phyloP scores from a whole-genome alignment of 2,888 invertebrate genomes.

The Operophtera brumata region DNA sequence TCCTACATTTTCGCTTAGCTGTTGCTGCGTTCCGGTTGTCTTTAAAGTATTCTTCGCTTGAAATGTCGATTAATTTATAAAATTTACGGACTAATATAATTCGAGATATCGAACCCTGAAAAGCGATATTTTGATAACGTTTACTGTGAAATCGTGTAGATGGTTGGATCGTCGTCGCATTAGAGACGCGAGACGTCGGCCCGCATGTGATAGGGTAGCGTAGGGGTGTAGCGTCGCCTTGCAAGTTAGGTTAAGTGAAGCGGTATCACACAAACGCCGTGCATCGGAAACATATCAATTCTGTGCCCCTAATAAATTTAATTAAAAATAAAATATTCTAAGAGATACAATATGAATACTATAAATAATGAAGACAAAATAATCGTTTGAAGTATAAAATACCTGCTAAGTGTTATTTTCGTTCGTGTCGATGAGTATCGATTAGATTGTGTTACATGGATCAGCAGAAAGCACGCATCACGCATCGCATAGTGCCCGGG shows the following conservation, averaged over 20 bases:
- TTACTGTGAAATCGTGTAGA: constrained; percentile 70
- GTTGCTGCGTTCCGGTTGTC: constrained; percentile 45
- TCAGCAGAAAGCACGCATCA: constrained; percentile 9
- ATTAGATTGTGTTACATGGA: constrained; percentile 60
- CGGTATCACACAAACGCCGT: constrained; percentile 84
- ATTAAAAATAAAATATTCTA: constrained; percentile 71
- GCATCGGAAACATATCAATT: constrained; percentile 89
- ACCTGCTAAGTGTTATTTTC: constrained; percentile 77
- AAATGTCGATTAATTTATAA: constrained; percentile 40
- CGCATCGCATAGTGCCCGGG: no score
- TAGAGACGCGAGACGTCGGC: constrained; percentile 73
- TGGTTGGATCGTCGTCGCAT: constrained; percentile 52
- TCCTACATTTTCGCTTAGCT: constrained; percentile 58
- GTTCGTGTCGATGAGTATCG: constrained; percentile 61
- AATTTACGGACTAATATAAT: constrained; percentile 33
- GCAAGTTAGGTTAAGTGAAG: constrained; percentile 79
- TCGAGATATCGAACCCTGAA: constrained; percentile 40
- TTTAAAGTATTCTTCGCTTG: constrained; percentile 42
- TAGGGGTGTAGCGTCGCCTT: constrained; percentile 78
- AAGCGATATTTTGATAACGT: constrained; percentile 64
- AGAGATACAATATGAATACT: constrained; percentile 75
- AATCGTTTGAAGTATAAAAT: constrained; percentile 77
- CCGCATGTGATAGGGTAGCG: constrained; percentile 77
- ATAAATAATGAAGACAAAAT: constrained; percentile 73
- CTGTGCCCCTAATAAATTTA: constrained; percentile 87